Evolutionary conservation across 2,113 vertebrate genomes (phyloP), one percentile per base, ranked within the genome.

Genomic region (Salminus brasiliensis): DNA sequence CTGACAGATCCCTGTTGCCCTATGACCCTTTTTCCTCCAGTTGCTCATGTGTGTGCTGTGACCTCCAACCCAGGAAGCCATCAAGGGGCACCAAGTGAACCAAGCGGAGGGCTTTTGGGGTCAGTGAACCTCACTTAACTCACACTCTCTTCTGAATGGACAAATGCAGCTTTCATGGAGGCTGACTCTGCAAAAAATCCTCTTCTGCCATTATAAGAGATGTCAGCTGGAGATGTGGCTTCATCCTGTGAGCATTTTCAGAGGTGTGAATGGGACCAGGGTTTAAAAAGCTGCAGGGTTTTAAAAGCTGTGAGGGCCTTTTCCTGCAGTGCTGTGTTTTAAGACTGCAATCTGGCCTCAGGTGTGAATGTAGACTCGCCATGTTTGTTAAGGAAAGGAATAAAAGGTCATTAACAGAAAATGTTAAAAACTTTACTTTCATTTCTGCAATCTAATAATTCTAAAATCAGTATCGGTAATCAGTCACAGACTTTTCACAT

Each of bases 11-110:
- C 6, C 2, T 21, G 6, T 47, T 69, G 27, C 69, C 69, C 52
- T 70, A 21, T 83, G 70, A 30, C 25, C 59, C 39, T 39, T 41
- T 66, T 79, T 80, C 63, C 53, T 72, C 43, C 60, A 57, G 59
- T n/a, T 74, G 21, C 36, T 63, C 62, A 71, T 41, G 62, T 63
- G 78, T 86, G 85, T 69, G 60, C 32, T 10, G 34, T 59, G 76
- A 74, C 76, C 81, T 79, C 41, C 68, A 67, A 80, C 62, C 53
- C 66, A n/a, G 72, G 77, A 72, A 80, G 53, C 34, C 30, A 32
- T 67, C 30, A 62, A n/a, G 16, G 27, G 29, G 9, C 25, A n/a
- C 39, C 72, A 15, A 25, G 49, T 15, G 55, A 65, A 30, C 27
- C 27, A 49, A 39, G 43, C 65, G 27, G 10, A 23, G 34, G 36